Base-by-base conservation (phyloP, 2,797 vertebrate genomes). In the Setipinna tenuifilis region DNA sequence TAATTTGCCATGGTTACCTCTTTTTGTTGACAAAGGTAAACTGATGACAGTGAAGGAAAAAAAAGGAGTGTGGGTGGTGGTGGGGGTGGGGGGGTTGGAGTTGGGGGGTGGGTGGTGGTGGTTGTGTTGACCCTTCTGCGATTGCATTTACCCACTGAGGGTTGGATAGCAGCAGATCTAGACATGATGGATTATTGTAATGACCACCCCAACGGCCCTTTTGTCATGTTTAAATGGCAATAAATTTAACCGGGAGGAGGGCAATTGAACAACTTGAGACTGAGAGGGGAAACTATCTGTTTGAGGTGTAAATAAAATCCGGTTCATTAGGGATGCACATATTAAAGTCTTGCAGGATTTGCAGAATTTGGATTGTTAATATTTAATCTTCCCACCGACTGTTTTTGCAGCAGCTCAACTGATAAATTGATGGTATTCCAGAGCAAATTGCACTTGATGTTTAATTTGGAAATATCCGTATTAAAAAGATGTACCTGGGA, bases 171-270 rank as follows among this genome's bases (percentile, higher is more conserved):
- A 94, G 94, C 96, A 96, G 95, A 95, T 96, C 95, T 91, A 95
- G 96, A 97, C 97, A 97, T 98, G 97, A 98, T 97, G 97, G 97
- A 98, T 98, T 98, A 97, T 97, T 97, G 96, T 97, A 97, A 98
- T 96, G 96, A 96, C 95, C 95, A 84, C 95, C 95, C 96, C 96
- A 90, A 94, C 93, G 95, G 96, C 96, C 97, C 95, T 96, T 96
- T 96, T 96, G 97, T 96, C 97, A 97, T 97, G 96, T 97, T 98
- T 98, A 98, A 98, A 98, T 97, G 97, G 97, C 97, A 97, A 97
- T 98, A 97, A 96, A 96, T 98, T 97, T 97, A 93, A 94, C 92
- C 93, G 91, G 94, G 93, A 96, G 93, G 93, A 95, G 94, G 94
- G 93, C 93, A 93, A 95, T 96, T 95, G 95, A 95, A 94, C 95